Conservation (phyloP, 2,797 vertebrate species). For the Eidolon dupreanum region DNA sequence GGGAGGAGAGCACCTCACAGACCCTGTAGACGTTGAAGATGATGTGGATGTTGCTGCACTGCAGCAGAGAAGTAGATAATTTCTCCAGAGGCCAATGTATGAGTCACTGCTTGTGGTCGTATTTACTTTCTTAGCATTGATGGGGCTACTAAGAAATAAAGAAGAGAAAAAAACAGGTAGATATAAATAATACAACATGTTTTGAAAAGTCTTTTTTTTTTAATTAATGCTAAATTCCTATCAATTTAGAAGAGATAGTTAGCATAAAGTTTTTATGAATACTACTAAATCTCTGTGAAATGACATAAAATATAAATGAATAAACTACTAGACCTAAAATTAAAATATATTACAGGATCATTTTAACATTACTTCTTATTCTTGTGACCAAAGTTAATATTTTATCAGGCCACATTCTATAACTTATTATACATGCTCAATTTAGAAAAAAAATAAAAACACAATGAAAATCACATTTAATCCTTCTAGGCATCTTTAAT, state of each 20-base stretch:
- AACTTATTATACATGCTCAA: neutral
- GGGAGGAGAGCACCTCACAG: conserved; percentile 97
- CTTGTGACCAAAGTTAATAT: neutral
- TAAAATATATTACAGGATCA: neutral
- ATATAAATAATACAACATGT: neutral
- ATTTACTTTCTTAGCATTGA: conserved; percentile 99
- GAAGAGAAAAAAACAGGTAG: neutral
- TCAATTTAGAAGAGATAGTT: neutral
- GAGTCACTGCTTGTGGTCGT: conserved; percentile 95
- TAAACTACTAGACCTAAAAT: neutral
- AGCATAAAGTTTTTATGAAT: neutral
- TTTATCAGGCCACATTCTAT: neutral
- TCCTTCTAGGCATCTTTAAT: neutral
- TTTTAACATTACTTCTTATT: neutral
- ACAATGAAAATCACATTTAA: neutral
- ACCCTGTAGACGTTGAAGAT: conserved; percentile 91
- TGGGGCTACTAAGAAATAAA: conserved; percentile 91
- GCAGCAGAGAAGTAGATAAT: conserved; percentile 99
- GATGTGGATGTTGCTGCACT: conserved; percentile 92
- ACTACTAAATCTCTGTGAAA: neutral
- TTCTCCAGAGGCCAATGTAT: conserved; percentile 97
- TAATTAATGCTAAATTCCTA: neutral
- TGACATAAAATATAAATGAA: neutral
- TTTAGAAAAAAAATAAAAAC: neutral
- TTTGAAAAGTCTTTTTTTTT: neutral